Conservation (phyloP, 1,140 invertebrate genomes). For the Caerostris extrusa region DNA sequence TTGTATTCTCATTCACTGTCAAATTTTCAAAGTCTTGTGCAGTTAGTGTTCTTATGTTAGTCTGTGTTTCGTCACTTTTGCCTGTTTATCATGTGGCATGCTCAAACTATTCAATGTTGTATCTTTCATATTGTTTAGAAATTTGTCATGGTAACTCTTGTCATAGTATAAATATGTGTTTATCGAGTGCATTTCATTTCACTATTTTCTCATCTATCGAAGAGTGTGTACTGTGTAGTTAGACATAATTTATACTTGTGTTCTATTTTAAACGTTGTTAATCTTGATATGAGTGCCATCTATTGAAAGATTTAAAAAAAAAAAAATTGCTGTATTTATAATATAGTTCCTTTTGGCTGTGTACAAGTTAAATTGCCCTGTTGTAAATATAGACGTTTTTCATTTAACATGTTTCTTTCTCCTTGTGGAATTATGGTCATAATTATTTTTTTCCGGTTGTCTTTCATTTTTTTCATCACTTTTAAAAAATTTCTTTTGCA, state of each 20-base stretch:
- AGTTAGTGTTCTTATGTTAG: slow-evolving; percentile 65
- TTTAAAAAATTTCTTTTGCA: slow-evolving; percentile 37
- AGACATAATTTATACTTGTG: slow-evolving; percentile 76
- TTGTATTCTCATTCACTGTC: slow-evolving; percentile 65
- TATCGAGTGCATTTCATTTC: slow-evolving; percentile 71
- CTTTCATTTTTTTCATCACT: slow-evolving; percentile 70
- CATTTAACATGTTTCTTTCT: slow-evolving; percentile 28
- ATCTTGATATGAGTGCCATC: slow-evolving; percentile 71
- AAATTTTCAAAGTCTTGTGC: slow-evolving; percentile 64
- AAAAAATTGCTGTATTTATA: slow-evolving; percentile 66
- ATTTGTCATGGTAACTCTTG: slow-evolving; percentile 69
- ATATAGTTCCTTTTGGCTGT: slow-evolving; percentile 77
- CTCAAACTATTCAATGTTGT: slow-evolving; percentile 77
- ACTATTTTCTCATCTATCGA: slow-evolving; percentile 70
- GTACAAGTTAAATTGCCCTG: slow-evolving; percentile 43
- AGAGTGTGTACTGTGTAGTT: slow-evolving; percentile 66
- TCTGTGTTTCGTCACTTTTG: slow-evolving; percentile 73
- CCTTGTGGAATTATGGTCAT: slow-evolving; percentile 10
- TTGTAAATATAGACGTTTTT: slow-evolving; percentile 64
- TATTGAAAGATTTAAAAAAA: slow-evolving; percentile 54
- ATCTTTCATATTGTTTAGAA: slow-evolving; percentile 76
- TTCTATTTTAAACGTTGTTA: slow-evolving; percentile 72
- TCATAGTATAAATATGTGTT: slow-evolving; percentile 75
- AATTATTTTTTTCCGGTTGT: slow-evolving; percentile 35
- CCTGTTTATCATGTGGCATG: slow-evolving; percentile 77